These are phyloP conservation scores for Triplophysa siluroides DNA, from an alignment of 2,113 vertebrate species.

Conservation along the genomic window DNA sequence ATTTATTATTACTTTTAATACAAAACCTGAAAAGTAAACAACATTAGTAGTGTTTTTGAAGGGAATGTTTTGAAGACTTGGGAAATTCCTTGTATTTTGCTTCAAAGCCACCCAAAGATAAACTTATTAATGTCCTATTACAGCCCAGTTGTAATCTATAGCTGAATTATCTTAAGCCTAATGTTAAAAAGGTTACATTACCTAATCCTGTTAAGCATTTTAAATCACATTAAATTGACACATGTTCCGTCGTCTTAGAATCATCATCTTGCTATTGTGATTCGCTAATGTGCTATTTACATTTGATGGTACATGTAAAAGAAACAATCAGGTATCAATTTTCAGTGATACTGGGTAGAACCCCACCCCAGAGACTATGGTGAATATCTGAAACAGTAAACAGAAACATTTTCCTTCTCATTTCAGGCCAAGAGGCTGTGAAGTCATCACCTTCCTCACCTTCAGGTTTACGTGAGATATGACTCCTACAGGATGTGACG, in stretches of 20 bases:
- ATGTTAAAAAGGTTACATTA: background rate
- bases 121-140: too few species aligned
- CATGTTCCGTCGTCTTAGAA: background rate
- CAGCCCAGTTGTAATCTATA: background rate
- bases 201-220: too few species aligned
- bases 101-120: too few species aligned
- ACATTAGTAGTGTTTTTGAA: too few species aligned
- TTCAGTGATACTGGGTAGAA: background rate
- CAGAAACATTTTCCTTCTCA: constrained; percentile 20
- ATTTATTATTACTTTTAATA: background rate
- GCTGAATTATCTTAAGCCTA: background rate
- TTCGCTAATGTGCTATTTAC: background rate
- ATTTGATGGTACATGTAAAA: background rate
- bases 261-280: background rate
- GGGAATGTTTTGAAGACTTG: too few species aligned
- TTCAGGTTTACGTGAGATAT: too few species aligned
- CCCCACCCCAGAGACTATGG: background rate
- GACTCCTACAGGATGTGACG: too few species aligned
- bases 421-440: constrained; percentile 3
- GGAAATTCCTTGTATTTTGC: too few species aligned
- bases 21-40: background rate
- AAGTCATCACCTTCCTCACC: constrained; percentile 7
- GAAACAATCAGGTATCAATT: background rate
- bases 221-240: background rate
- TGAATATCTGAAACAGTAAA: constrained; percentile 24